Percentiles rank a stretch among this genome's conserved stretches.
Conservation (phyloP, 1,140 invertebrate genomes). For the Halictus rubicundus region DNA sequence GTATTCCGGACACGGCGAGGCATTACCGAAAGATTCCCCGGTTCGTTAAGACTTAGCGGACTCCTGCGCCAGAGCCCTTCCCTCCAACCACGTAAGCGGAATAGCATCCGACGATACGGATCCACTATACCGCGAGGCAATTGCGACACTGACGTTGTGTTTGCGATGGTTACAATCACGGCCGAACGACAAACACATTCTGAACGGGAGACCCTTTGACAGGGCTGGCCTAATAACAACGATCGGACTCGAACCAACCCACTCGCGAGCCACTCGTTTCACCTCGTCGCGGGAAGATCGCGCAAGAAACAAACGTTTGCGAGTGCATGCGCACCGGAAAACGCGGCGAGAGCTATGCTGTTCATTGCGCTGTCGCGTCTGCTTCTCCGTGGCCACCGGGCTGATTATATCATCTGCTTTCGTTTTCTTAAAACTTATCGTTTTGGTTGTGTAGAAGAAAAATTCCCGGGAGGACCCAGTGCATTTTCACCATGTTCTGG, state of each 20-base stretch:
- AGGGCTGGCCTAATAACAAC: constrained; percentile 50
- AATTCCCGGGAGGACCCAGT: too few species aligned
- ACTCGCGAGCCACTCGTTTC: constrained; percentile 42
- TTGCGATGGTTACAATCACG: constrained; percentile 12
- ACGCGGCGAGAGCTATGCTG: constrained; percentile 22
- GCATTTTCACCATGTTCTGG: too few species aligned
- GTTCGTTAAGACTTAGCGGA: constrained; percentile 1
- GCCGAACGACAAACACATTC: constrained; percentile 16
- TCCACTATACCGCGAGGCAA: not conserved
- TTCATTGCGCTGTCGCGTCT: constrained; percentile 50
- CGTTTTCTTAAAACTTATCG: too few species aligned
- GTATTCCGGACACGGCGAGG: not conserved
- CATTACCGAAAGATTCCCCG: not conserved
- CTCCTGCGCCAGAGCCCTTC: not conserved
- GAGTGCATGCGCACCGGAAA: constrained; percentile 27
- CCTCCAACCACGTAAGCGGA: not conserved
- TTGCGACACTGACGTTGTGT: not conserved
- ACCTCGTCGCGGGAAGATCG: constrained; percentile 48
- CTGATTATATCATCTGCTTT: too few species aligned
- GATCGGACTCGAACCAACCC: constrained; percentile 42
- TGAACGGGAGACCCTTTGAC: constrained; percentile 26
- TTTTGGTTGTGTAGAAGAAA: too few species aligned
- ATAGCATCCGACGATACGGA: not conserved
- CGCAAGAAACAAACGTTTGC: constrained; percentile 47
- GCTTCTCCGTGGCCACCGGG: not conserved